These are phyloP conservation scores for Mesitornis unicolor DNA, from an alignment of 2,113 vertebrate species.

Conservation along the genomic window DNA sequence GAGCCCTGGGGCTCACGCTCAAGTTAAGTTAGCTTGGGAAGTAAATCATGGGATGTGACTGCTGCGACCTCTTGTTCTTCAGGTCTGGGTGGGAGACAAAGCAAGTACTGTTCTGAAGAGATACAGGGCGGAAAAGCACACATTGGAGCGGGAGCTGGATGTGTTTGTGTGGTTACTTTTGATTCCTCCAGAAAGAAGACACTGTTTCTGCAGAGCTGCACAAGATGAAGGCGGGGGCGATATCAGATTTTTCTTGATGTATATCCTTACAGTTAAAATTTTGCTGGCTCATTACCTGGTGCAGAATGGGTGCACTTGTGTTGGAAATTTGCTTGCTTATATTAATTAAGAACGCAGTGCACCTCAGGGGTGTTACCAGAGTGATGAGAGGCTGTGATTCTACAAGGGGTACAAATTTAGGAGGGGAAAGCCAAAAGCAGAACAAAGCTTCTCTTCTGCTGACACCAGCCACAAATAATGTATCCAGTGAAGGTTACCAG, in stretches of 20 bases:
- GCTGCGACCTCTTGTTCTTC: conserved; percentile 7
- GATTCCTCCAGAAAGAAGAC: conserved; percentile 31
- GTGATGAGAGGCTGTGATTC: neutral
- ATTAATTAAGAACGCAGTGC: neutral
- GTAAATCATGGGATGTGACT: conserved; percentile 5
- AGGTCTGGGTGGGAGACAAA: conserved; percentile 48
- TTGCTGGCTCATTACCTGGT: neutral
- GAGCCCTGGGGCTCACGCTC: neutral
- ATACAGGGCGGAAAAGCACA: neutral
- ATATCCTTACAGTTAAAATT: neutral
- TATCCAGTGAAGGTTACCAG: neutral
- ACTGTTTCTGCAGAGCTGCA: neutral
- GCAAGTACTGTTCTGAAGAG: conserved; percentile 8
- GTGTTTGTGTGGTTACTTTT: neutral
- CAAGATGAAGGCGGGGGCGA: neutral
- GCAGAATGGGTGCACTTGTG: neutral
- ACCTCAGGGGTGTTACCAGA: neutral
- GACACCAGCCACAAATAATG: neutral
- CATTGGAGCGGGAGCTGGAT: neutral
- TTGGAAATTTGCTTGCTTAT: neutral
- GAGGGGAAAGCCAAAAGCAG: neutral
- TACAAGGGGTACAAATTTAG: neutral
- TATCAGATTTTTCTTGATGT: neutral
- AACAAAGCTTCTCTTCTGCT: neutral
- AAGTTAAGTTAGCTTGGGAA: conserved; percentile 31